Base-by-base conservation (phyloP, 2,888 invertebrate species). In the Entomobrya multifasciata region DNA sequence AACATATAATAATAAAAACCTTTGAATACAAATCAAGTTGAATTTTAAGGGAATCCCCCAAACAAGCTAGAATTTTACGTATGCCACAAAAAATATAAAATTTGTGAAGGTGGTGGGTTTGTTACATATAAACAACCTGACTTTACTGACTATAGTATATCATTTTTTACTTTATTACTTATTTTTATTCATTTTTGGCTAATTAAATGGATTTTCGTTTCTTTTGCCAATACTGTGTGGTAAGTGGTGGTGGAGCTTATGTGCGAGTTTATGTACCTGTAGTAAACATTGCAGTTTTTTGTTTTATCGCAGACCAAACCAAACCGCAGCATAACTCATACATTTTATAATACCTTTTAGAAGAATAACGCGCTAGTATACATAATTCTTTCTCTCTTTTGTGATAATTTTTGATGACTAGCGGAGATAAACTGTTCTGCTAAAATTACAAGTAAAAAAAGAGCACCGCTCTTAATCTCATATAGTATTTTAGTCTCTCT, bases 121-220 rank as follows among this genome's bases (percentile, higher is more conserved):
- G 62, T 65, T 47, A 3, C n/a, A 15, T 47, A 47, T 47, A 10
- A n/a, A 47, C 11, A 8, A 13, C n/a, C 47, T 47, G 13, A 36
- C 27, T n/a, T n/a, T n/a, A n/a, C n/a, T n/a, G n/a, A n/a, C n/a
- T n/a, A n/a, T n/a, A n/a, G n/a, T n/a, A n/a, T n/a, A n/a, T n/a
- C n/a, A 1, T 65, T 65, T 17, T 65, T 65, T 65, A 36, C 60
- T 62, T 30, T 30, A 62, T 36, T 65, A n/a, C n/a, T 52, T 52
- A 52, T 52, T 72, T 81, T 80, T 52, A 70, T 80, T 52, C 55
- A 44, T 82, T 57, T 52, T 74, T 49, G 60, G 74, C 82, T 74
- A 82, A 82, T 82, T 82, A 82, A 74, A 74, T 72, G 81, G 60
- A 81, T 27, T 72, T 81, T 81, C 65, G 67, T 74, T 11, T n/a